Conservation (phyloP, 1,140 invertebrate genomes). For the Nasonia longicornis region DNA sequence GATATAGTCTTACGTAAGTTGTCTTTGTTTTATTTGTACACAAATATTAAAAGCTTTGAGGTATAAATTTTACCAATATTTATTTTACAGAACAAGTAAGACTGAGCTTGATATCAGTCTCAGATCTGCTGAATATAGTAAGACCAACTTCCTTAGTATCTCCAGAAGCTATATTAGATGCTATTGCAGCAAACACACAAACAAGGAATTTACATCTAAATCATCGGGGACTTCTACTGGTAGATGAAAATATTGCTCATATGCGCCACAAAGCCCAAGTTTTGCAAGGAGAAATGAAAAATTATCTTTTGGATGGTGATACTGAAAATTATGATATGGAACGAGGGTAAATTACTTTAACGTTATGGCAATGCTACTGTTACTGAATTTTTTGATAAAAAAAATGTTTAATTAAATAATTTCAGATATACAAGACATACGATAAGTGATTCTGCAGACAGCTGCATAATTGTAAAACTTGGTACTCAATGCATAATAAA, state of each 20-base stretch:
- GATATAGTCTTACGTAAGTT: constrained; percentile 64
- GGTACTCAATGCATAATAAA: constrained; percentile 92
- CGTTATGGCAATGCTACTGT: constrained; percentile 18
- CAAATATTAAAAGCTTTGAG: constrained; percentile 12
- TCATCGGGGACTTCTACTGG: constrained; percentile 83
- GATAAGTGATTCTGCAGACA: constrained; percentile 84
- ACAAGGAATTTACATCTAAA: constrained; percentile 81
- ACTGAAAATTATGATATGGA: constrained; percentile 91
- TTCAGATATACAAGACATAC: constrained; percentile 90
- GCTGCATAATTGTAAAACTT: constrained; percentile 90
- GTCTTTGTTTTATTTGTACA: constrained; percentile 11
- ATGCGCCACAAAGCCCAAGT: constrained; percentile 83
- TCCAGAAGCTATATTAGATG: constrained; percentile 92
- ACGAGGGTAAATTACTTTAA: constrained; percentile 69
- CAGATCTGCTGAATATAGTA: constrained; percentile 89
- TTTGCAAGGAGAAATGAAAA: constrained; percentile 87
- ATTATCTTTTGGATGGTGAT: constrained; percentile 90
- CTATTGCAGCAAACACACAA: constrained; percentile 87
- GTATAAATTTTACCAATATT: constrained; percentile 17
- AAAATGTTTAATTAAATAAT: constrained; percentile 17
- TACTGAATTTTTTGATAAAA: not conserved
- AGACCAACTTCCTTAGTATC: constrained; percentile 86
- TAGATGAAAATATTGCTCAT: constrained; percentile 93
- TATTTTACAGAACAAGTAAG: constrained; percentile 74
- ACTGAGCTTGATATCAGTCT: constrained; percentile 87